Conservation (phyloP, 2,888 invertebrate genomes). For the Caenorhabditis drosophilae region DNA sequence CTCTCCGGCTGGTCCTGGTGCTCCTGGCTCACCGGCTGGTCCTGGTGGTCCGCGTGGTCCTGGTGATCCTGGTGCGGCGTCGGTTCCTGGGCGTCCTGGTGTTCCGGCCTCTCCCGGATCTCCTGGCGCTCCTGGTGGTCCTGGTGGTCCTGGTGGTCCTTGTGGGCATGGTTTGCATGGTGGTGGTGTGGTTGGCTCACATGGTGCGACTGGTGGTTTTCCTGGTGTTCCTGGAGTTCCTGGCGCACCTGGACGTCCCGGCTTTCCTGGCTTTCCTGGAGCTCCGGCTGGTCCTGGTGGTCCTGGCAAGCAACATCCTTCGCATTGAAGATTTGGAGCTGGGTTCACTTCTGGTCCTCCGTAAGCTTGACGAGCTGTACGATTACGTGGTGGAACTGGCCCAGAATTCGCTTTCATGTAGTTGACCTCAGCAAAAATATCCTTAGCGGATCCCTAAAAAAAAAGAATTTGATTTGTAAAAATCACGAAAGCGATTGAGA, state of each 20-base stretch:
- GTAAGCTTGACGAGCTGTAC: conserved; percentile 68
- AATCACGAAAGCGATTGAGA: too few relatives aligned
- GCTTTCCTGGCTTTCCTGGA: conserved; percentile 64
- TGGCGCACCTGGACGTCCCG: conserved; percentile 55
- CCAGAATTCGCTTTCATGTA: conserved; percentile 65
- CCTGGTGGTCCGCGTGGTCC: conserved; percentile 58
- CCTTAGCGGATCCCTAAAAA: conserved; percentile 68
- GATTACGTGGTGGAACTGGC: conserved; percentile 58
- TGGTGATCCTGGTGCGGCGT: conserved; percentile 55
- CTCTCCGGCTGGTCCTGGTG: conserved; percentile 58
- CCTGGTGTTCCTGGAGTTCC: conserved; percentile 58
- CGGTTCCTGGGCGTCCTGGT: conserved; percentile 57
- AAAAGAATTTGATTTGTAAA: too few relatives aligned
- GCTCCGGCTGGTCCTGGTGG: conserved; percentile 65
- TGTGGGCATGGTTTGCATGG: conserved; percentile 66
- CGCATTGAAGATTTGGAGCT: conserved; percentile 56
- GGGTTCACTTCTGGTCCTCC: conserved; percentile 61
- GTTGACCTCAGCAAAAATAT: conserved; percentile 68
- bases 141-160: conserved; percentile 57
- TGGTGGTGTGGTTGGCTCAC: conserved; percentile 67
- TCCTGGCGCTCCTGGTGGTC: conserved; percentile 55
- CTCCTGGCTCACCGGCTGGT: conserved; percentile 58
- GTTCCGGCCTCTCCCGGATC: conserved; percentile 60
- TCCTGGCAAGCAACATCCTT: conserved; percentile 61
- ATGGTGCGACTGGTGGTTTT: conserved; percentile 64